These are phyloP conservation scores for Callimorpha dominula DNA, from an alignment of 2,888 invertebrate species.

Conservation along the genomic window DNA sequence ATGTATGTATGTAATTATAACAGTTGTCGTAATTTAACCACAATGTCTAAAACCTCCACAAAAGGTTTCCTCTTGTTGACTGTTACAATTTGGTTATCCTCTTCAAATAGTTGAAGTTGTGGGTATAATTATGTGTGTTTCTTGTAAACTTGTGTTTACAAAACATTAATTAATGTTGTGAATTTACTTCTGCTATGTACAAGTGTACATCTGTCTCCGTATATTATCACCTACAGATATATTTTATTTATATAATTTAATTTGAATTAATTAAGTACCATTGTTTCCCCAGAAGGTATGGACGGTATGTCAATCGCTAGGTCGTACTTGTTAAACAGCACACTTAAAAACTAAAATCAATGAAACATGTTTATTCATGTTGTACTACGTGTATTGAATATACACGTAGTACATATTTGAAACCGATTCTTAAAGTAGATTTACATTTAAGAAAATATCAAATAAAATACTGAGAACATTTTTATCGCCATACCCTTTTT, in stretches of 20 bases:
- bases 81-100: conserved; percentile 24
- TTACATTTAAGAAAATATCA: conserved; percentile 4
- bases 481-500: conserved; percentile 27
- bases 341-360: background rate
- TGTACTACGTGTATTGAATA: too few relatives aligned
- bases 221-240: too few relatives aligned
- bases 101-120: conserved; percentile 21
- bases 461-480: conserved; percentile 15
- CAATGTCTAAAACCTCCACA: background rate
- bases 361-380: too few relatives aligned
- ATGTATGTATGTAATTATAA: background rate
- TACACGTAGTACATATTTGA: background rate
- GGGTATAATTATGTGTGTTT: conserved; percentile 21
- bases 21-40: too few relatives aligned
- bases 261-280: too few relatives aligned
- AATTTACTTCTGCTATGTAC: background rate
- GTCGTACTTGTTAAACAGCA: background rate
- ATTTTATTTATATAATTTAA: too few relatives aligned
- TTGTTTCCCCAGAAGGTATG: too few relatives aligned
- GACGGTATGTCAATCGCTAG: too few relatives aligned
- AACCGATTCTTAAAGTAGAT: background rate
- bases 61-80: conserved; percentile 21
- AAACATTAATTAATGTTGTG: conserved; percentile 10
- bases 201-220: too few relatives aligned
- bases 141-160: conserved; percentile 17